Evolutionary conservation across 2,888 invertebrate species (phyloP).

Genomic region (Lissocephala sabroskyi): DNA sequence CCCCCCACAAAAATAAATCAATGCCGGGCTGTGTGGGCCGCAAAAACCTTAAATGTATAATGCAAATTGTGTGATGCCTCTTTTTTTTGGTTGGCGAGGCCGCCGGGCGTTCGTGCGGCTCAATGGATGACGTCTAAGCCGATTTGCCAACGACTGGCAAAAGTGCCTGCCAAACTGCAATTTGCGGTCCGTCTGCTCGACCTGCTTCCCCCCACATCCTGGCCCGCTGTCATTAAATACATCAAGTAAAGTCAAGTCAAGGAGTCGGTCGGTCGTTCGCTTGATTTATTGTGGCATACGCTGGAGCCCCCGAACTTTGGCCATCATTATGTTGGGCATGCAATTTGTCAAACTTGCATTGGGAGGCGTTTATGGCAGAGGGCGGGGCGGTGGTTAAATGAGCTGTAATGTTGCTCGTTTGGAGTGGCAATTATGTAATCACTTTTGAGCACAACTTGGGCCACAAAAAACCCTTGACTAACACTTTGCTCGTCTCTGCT

Average conservation of each 20-base stretch:
- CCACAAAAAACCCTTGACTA: no score
- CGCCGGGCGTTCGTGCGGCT: no score
- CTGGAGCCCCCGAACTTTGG: constrained; percentile 3
- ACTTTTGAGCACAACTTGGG: not conserved
- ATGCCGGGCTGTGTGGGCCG: constrained; percentile 8
- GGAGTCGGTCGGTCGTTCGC: no score
- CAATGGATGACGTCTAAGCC: constrained; percentile 17
- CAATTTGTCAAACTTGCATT: constrained; percentile 11
- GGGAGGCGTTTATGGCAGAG: not conserved
- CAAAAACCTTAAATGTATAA: constrained; percentile 9
- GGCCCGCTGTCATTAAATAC: constrained; percentile 20
- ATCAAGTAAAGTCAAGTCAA: constrained; percentile 21
- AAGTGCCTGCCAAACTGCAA: constrained; percentile 25
- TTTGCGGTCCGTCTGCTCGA: constrained; percentile 18
- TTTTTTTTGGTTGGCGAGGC: constrained; percentile 10
- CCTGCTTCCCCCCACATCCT: no score
- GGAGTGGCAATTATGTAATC: constrained; percentile 25
- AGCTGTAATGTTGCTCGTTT: constrained; percentile 10
- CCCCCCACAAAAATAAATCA: constrained; percentile 26
- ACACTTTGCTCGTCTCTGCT: no score
- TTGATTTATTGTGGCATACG: constrained; percentile 15
- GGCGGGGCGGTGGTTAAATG: constrained; percentile 2
- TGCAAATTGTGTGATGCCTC: no score
- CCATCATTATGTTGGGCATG: constrained; percentile 15
- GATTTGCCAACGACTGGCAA: constrained; percentile 8